phyloP scores from a whole-genome alignment of 2,113 vertebrate species.

The Anthoscopus minutus region DNA sequence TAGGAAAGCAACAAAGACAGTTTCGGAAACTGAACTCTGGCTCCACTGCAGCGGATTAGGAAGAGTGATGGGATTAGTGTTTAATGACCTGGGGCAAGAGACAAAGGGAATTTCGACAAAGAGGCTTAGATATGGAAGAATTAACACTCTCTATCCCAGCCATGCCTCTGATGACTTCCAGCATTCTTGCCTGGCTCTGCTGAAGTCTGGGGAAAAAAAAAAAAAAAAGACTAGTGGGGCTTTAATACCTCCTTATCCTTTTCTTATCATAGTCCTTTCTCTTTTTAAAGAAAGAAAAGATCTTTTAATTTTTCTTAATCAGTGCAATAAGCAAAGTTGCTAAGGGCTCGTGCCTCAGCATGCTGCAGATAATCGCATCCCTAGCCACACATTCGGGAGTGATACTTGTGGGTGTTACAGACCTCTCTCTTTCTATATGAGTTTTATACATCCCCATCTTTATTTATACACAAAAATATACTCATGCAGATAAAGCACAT shows the following conservation, averaged over 20 bases:
- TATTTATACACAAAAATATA: not conserved
- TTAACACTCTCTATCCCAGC: slow-evolving; percentile 86
- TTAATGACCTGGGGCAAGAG: slow-evolving; percentile 99
- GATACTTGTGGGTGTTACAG: not conserved
- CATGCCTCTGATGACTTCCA: slow-evolving; percentile 75
- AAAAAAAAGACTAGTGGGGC: slow-evolving; percentile 37
- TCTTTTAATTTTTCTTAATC: slow-evolving; percentile 61
- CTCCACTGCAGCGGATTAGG: slow-evolving; percentile 92
- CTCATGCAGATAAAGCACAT: not conserved
- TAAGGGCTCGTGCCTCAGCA: not conserved
- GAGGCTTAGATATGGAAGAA: slow-evolving; percentile 89
- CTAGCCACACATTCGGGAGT: not conserved
- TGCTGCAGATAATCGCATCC: not conserved
- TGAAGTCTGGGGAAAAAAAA: not conserved
- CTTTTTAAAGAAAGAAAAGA: slow-evolving; percentile 38
- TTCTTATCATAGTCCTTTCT: slow-evolving; percentile 34
- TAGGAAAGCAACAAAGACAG: slow-evolving; percentile 83
- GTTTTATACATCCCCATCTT: not conserved
- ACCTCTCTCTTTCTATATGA: not conserved
- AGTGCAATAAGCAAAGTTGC: not conserved
- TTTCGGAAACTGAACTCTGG: slow-evolving; percentile 86
- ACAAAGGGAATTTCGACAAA: slow-evolving; percentile 85
- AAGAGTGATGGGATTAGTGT: slow-evolving; percentile 99
- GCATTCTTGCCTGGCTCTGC: slow-evolving; percentile 72
- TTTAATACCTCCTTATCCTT: slow-evolving; percentile 65